Evolutionary conservation across 2,888 invertebrate genomes (phyloP), one percentile per base, ranked within the genome.

Genomic region (Tridacna gigas): DNA sequence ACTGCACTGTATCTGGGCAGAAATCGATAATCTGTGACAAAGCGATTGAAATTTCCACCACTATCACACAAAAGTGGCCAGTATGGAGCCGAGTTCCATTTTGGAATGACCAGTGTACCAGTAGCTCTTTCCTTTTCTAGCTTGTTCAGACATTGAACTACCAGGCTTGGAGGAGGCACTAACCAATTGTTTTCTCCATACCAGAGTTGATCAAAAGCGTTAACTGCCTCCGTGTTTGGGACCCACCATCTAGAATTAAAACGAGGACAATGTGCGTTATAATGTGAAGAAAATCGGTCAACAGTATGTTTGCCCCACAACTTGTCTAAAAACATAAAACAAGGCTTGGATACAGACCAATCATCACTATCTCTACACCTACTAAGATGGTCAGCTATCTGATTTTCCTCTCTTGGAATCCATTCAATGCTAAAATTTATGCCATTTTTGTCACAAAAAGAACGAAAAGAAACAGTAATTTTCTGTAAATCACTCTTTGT

Each of bases 271-370:
- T 77, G 71, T 13, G 11, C 45, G 47, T 81, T 77, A 7, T 26
- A 77, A 77, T 81, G 20, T 12, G 45, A 37, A 60, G 82, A 67
- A 67, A 82, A 78, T 22, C 78, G 45, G 48, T 82, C 78, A 22
- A 69, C 69, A 22, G 67, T 74, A 37, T 82, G 71, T n/a, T 61
- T 69, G 13, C 82, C 74, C 82, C 74, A 82, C 26, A 25, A 60
- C 12, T 7, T 1, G 48, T 78, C 69, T n/a, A 82, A 66, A 60
- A 63, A 60, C 7, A 15, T 7, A 45, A 67, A 82, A 20, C 63
- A 5, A 5, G 61, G 45, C 20, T 63, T 18, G 18, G 20, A 18
- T 25, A 82, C 56, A 5, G 61, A 11, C 78, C 82, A 78, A 22
- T 63, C 74, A 56, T 78, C 74, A 18, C 22, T n/a, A 69, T 78